Evolutionary conservation across 2,113 vertebrate species (phyloP).

Genomic region (Pelecanoides urinatrix): DNA sequence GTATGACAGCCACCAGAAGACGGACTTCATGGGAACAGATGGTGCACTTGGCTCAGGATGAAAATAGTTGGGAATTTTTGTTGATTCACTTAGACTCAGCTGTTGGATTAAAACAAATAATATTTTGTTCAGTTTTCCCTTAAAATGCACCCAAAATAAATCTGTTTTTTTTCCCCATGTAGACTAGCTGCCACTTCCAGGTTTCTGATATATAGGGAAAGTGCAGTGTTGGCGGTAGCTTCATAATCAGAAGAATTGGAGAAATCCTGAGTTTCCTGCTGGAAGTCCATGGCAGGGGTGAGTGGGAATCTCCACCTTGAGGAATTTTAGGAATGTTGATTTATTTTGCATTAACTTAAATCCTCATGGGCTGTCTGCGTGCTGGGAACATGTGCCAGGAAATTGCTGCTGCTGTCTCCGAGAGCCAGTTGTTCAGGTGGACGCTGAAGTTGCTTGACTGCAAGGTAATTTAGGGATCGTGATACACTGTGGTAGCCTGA

Average conservation of each 20-base stretch:
- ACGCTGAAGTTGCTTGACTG: background rate
- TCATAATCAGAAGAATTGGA: background rate
- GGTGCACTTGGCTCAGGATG: slow-evolving; percentile 8
- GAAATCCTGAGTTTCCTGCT: background rate
- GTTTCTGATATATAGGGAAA: background rate
- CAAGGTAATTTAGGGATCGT: background rate
- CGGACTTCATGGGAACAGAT: slow-evolving; percentile 33
- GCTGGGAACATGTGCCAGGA: background rate
- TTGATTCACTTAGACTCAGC: background rate
- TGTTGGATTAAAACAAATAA: background rate
- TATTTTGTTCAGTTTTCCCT: background rate
- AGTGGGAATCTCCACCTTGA: background rate
- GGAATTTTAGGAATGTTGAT: background rate
- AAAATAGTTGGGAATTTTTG: background rate
- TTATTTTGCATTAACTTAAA: background rate
- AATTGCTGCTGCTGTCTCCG: background rate
- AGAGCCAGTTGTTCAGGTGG: background rate
- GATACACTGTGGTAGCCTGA: background rate
- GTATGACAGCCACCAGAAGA: background rate
- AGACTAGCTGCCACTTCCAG: background rate
- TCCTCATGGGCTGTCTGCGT: background rate
- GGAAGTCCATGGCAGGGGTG: background rate
- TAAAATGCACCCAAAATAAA: background rate
- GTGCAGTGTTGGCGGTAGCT: background rate
- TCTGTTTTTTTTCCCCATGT: background rate